Conservation (phyloP, 2,113 vertebrate species). For the Dipodomys spectabilis region DNA sequence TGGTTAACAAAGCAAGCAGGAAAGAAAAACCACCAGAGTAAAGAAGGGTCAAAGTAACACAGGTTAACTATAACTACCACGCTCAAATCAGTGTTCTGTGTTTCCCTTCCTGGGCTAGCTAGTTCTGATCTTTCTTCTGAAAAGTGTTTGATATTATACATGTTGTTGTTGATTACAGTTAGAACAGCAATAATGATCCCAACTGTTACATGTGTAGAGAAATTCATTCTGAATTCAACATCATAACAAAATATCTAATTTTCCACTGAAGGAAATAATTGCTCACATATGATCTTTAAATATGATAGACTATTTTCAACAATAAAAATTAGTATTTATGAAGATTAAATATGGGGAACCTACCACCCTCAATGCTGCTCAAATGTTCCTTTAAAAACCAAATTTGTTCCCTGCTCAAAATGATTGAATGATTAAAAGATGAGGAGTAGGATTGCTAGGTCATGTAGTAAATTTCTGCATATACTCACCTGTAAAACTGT, state of each 20-base stretch:
- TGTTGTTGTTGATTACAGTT: background rate
- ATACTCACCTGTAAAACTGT: background rate
- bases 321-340: background rate
- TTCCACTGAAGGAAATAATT: background rate
- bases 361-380: background rate
- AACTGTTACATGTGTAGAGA: background rate
- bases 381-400: background rate
- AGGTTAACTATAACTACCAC: background rate
- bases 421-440: background rate
- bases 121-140: background rate
- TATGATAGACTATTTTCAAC: background rate
- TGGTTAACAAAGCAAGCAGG: background rate
- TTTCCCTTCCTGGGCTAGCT: background rate
- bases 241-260: background rate
- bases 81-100: background rate
- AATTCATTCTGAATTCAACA: background rate
- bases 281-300: background rate
- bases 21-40: background rate
- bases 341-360: slow-evolving; percentile 18
- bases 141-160: background rate
- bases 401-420: background rate
- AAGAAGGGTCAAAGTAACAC: background rate
- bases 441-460: background rate
- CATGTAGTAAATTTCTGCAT: no score
- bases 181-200: background rate